Conservation (phyloP, 2,888 invertebrate species). For the Parelbella ahira region DNA sequence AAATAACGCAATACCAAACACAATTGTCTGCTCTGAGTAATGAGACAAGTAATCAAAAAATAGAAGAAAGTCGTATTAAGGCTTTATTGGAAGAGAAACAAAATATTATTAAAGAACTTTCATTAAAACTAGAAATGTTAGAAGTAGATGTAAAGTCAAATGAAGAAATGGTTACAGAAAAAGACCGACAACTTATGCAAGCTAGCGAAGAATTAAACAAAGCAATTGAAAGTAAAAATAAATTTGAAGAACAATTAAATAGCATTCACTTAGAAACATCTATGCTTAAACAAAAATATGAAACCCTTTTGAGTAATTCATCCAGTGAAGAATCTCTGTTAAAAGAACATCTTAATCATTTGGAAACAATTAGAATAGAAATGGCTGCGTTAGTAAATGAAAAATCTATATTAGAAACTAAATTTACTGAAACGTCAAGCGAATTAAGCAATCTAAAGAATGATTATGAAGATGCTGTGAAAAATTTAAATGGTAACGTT, state of each 20-base stretch:
- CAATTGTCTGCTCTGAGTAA: slow-evolving; percentile 47
- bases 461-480: slow-evolving; percentile 45
- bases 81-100: slow-evolving; percentile 60
- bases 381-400: slow-evolving; percentile 53
- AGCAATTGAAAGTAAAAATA: slow-evolving; percentile 62
- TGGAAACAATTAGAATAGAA: slow-evolving; percentile 59
- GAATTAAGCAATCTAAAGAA: slow-evolving; percentile 50
- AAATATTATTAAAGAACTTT: slow-evolving; percentile 58
- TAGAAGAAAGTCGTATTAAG: slow-evolving; percentile 48
- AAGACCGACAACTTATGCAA: slow-evolving; percentile 68
- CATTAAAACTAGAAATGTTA: slow-evolving; percentile 65
- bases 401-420: slow-evolving; percentile 52
- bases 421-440: slow-evolving; percentile 44
- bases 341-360: slow-evolving; percentile 57
- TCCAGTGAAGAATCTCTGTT: slow-evolving; percentile 64
- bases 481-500: slow-evolving; percentile 49
- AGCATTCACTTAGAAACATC: slow-evolving; percentile 54
- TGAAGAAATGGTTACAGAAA: slow-evolving; percentile 63
- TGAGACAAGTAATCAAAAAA: slow-evolving; percentile 50
- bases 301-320: slow-evolving; percentile 61
- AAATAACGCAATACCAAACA: slow-evolving; percentile 53
- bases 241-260: slow-evolving; percentile 71
- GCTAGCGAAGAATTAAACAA: slow-evolving; percentile 60
- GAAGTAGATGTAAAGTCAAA: slow-evolving; percentile 72
- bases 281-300: slow-evolving; percentile 64